Percentiles rank a stretch among this genome's conserved stretches.
phyloP scores from a whole-genome alignment of 2,888 invertebrate genomes.

The Colletes collaris region DNA sequence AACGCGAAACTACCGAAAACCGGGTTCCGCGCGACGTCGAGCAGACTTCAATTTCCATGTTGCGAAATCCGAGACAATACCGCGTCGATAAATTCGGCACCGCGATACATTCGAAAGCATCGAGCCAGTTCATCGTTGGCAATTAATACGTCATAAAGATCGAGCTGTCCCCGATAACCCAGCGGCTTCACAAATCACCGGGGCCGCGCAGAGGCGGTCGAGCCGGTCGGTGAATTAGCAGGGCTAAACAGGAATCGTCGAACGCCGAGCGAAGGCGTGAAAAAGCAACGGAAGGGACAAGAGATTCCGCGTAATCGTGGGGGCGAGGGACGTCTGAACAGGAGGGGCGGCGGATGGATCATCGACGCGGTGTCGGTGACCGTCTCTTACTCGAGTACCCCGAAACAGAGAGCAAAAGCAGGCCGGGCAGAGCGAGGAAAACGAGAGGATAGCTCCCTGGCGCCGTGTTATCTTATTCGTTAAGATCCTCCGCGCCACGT shows the following conservation, averaged over 20 bases:
- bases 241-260: slow-evolving; percentile 27
- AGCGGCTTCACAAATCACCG: neutral
- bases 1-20: too few relatives aligned
- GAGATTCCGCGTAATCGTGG: slow-evolving; percentile 72
- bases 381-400: slow-evolving; percentile 72
- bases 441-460: slow-evolving; percentile 71
- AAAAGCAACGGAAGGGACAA: slow-evolving; percentile 52
- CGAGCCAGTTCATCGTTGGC: neutral
- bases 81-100: too few relatives aligned
- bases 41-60: too few relatives aligned
- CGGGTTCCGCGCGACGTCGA: too few relatives aligned
- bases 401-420: slow-evolving; percentile 22
- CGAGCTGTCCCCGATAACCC: slow-evolving; percentile 8
- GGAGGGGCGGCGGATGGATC: slow-evolving; percentile 58
- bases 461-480: slow-evolving; percentile 81
- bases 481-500: slow-evolving; percentile 76
- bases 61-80: too few relatives aligned
- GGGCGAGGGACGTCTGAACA: slow-evolving; percentile 40
- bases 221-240: slow-evolving; percentile 8
- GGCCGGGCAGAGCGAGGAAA: slow-evolving; percentile 1
- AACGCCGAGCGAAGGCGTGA: slow-evolving; percentile 41
- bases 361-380: slow-evolving; percentile 75
- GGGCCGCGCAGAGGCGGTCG: neutral
- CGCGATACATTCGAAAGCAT: too few relatives aligned
- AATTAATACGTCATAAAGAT: slow-evolving; percentile 34